Base-by-base conservation (phyloP, 2,113 vertebrate genomes). In the Hyperopisus bebe region DNA sequence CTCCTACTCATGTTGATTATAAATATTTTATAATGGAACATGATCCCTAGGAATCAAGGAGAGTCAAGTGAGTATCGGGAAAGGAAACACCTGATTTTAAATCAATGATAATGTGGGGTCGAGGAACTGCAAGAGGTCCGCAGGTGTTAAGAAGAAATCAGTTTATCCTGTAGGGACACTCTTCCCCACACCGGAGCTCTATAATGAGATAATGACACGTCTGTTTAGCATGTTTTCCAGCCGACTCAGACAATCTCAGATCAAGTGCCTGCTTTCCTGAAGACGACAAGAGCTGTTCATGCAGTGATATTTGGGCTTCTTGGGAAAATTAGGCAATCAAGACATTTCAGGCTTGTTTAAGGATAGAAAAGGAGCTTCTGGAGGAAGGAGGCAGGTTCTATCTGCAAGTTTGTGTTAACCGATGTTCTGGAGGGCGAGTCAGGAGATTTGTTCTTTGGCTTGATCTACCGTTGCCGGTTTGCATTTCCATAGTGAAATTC, bases 401-500 rank as follows among this genome's bases (percentile, higher is more conserved):
- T 42, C 17, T 2, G 35, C 74, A 39, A 39, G 74, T 80, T 35
- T 17, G 35, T 19, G 5, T 42, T 80, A 42, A 19, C 74, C 2
- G 74, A 80, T 42, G 11, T 42, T 80, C 21, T n/a, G 82, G 21
- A 42, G 35, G 80, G 19, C 7, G 39, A 31, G 31, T 51, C 2
- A 35, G 66, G 50, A 84, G 80, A 85, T 42, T 87, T 35, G 48
- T 53, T 21, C n/a, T 9, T 42, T 88, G 87, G 87, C 39, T 27
- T 39, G 77, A 44, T 35, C n/a, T 80, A 15, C 77, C 46, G 51
- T 84, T 46, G 19, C 90, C 9, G 90, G 13, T 62, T 89, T 85
- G 80, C 53, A 85, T 90, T 74, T 85, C 55, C 50, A 88, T 66
- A 48, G 87, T 87, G 90, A 88, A 89, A 90, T 55, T 3, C 87